A percentile compares a stretch with the other conserved stretches of the same genome.
Evolutionary conservation across 2,113 vertebrate species (phyloP).

Genomic region (Xenopus tropicalis): DNA sequence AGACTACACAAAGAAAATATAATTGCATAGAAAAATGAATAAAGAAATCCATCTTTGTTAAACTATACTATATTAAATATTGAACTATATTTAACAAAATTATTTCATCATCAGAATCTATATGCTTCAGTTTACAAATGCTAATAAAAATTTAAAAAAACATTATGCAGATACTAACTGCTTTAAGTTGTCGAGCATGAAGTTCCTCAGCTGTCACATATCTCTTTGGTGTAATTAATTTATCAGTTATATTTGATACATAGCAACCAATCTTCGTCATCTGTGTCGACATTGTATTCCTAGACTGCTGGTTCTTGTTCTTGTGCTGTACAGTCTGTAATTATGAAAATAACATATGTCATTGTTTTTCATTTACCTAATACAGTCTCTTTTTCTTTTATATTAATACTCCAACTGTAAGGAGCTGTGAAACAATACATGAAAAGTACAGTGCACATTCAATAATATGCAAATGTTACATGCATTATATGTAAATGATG

Average conservation of each 20-base stretch:
- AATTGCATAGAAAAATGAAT: too few species aligned
- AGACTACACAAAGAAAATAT: too few species aligned
- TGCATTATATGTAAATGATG: too few species aligned
- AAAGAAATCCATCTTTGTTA: too few species aligned
- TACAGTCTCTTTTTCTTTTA: not conserved
- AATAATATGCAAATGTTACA: too few species aligned
- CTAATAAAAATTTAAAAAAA: too few species aligned
- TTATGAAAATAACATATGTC: constrained; percentile 39
- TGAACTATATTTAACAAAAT: too few species aligned
- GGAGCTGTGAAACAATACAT: not conserved
- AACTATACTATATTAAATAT: too few species aligned
- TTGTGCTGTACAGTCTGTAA: constrained; percentile 70
- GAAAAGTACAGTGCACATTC: too few species aligned
- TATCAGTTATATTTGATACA: constrained; percentile 77
- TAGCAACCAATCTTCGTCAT: constrained; percentile 84
- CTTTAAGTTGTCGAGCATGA: constrained; percentile 66
- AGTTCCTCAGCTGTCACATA: constrained; percentile 78
- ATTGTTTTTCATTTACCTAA: not conserved
- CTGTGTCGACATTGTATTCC: constrained; percentile 76
- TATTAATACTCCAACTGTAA: too few species aligned
- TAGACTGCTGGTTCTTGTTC: constrained; percentile 71
- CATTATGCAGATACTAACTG: constrained; percentile 67
- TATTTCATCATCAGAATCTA: too few species aligned
- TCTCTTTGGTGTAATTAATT: constrained; percentile 59
- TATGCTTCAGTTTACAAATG: too few species aligned